These are phyloP conservation scores for Cromileptes altivelis DNA, from an alignment of 2,113 vertebrate genomes.

Conservation along the genomic window DNA sequence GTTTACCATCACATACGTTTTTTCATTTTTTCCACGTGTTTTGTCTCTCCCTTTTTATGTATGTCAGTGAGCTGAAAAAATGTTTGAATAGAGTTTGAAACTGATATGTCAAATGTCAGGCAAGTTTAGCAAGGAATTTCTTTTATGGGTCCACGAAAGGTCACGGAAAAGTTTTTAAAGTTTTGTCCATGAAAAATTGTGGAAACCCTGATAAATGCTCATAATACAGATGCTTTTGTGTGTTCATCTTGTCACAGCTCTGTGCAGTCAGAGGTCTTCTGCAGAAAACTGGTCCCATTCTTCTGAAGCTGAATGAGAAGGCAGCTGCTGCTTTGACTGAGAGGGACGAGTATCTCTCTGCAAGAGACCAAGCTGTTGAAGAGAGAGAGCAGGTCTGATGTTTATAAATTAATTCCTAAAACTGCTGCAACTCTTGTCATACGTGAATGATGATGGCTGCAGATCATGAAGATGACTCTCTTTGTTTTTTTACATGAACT, in stretches of 20 bases:
- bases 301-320: conserved; percentile 82
- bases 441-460: neutral
- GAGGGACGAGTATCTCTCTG: conserved; percentile 69
- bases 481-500: neutral
- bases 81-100: too few relatives aligned
- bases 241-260: conserved; percentile 78
- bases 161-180: too few relatives aligned
- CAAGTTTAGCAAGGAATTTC: too few relatives aligned
- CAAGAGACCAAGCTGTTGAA: conserved; percentile 77
- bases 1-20: too few relatives aligned
- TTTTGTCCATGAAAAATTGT: too few relatives aligned
- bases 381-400: conserved; percentile 78
- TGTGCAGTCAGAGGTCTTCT: conserved; percentile 75
- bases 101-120: too few relatives aligned
- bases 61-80: too few relatives aligned
- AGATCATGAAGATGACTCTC: neutral
- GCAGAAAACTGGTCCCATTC: conserved; percentile 74
- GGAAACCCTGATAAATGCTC: neutral
- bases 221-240: neutral
- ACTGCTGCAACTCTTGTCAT: too few relatives aligned
- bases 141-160: too few relatives aligned
- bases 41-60: too few relatives aligned
- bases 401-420: neutral
- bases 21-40: too few relatives aligned
- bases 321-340: conserved; percentile 78